Evolutionary conservation across 2,888 invertebrate genomes (phyloP).

Genomic region (Parnassius mnemosyne): DNA sequence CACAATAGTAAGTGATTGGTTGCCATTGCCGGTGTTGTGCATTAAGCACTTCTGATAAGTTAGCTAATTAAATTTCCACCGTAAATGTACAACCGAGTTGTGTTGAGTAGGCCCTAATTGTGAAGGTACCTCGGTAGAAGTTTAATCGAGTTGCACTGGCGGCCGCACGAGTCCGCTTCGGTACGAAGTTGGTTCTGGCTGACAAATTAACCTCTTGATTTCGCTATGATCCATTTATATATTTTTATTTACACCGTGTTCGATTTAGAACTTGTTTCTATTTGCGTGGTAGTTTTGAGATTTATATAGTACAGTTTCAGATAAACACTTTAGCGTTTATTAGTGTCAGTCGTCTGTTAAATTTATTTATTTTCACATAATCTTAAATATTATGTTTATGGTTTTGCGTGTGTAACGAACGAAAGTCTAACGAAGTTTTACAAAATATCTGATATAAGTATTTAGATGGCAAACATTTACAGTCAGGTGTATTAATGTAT

Average conservation of each 20-base stretch:
- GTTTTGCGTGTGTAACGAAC: too few relatives aligned
- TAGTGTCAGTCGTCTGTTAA: too few relatives aligned
- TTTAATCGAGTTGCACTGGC: slow-evolving; percentile 77
- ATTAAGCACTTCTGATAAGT: slow-evolving; percentile 52
- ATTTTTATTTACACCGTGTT: slow-evolving; percentile 44
- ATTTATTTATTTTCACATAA: too few relatives aligned
- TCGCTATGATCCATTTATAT: slow-evolving; percentile 55
- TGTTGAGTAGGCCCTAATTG: slow-evolving; percentile 65
- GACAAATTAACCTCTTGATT: slow-evolving; percentile 77
- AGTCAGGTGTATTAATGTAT: slow-evolving; percentile 36
- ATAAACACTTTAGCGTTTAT: too few relatives aligned
- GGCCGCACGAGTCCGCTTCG: slow-evolving; percentile 55
- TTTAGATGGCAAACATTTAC: slow-evolving; percentile 23
- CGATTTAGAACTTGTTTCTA: slow-evolving; percentile 10
- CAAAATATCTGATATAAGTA: too few relatives aligned
- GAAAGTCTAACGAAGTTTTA: too few relatives aligned
- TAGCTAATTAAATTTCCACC: slow-evolving; percentile 71
- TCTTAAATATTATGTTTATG: too few relatives aligned
- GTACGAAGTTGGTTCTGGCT: slow-evolving; percentile 59
- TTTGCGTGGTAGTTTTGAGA: background rate
- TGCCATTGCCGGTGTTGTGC: slow-evolving; percentile 29
- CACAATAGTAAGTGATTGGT: slow-evolving; percentile 35
- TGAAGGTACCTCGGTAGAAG: slow-evolving; percentile 63
- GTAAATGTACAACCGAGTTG: slow-evolving; percentile 64
- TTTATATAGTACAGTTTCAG: too few relatives aligned